phyloP scores from a whole-genome alignment of 1,140 invertebrate genomes.

The Eriocheir sinensis region DNA sequence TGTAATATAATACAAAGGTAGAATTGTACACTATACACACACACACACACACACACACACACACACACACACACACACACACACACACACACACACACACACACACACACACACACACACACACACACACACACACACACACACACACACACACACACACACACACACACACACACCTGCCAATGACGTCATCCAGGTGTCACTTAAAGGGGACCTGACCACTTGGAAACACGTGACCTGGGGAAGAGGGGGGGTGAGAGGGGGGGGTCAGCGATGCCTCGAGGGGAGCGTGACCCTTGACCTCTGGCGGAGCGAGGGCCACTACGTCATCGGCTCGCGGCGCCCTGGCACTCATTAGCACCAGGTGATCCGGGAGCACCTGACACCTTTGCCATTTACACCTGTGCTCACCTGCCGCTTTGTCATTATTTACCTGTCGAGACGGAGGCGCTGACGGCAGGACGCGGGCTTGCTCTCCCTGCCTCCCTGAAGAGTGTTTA shows the following conservation, averaged over 20 bases:
- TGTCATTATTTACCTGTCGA: not conserved
- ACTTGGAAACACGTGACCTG: not conserved
- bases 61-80: slow-evolving; percentile 34
- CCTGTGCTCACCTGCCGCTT: not conserved
- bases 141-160: slow-evolving; percentile 1
- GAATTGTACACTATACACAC: not conserved
- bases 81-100: slow-evolving; percentile 30
- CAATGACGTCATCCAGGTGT: not conserved
- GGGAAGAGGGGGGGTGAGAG: not conserved
- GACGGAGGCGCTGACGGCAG: not conserved
- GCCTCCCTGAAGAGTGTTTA: too few relatives aligned
- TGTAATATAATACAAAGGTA: not conserved
- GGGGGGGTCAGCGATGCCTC: not conserved
- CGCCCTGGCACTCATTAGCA: slow-evolving; percentile 1
- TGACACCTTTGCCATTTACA: not conserved
- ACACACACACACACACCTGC: not conserved
- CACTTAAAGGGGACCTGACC: not conserved
- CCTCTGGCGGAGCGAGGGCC: not conserved
- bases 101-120: not conserved
- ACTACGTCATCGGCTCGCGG: not conserved
- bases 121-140: not conserved
- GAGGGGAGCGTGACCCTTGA: not conserved
- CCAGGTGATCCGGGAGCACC: not conserved
- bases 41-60: slow-evolving; percentile 37
- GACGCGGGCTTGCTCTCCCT: not conserved